Evolutionary conservation across 2,888 invertebrate genomes (phyloP).

Genomic region (Xanthia icteritia): DNA sequence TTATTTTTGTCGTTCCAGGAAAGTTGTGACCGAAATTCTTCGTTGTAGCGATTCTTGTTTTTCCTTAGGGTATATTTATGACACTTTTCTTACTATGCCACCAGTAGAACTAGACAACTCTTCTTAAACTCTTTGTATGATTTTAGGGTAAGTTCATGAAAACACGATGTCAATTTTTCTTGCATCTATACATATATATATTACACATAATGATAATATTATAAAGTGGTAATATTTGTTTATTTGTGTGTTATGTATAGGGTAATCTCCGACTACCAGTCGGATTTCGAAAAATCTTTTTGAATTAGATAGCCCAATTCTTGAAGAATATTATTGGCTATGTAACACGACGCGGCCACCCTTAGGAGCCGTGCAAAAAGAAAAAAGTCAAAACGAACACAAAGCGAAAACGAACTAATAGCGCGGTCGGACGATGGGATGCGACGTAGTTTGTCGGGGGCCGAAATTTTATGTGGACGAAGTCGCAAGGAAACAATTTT

Average conservation of each 20-base stretch:
- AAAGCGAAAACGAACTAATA: not conserved
- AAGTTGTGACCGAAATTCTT: slow-evolving; percentile 15
- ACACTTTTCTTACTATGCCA: not conserved
- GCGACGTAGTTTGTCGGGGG: too few species aligned
- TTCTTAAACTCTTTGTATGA: not conserved
- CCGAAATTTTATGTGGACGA: too few species aligned
- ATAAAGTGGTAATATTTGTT: too few species aligned
- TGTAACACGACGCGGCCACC: not conserved
- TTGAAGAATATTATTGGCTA: not conserved
- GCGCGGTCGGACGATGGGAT: too few species aligned
- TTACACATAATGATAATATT: too few species aligned
- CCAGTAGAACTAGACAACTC: not conserved
- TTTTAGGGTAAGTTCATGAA: too few species aligned
- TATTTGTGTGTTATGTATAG: too few species aligned
- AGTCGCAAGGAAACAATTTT: too few species aligned
- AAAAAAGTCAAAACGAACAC: too few species aligned
- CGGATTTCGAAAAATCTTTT: too few species aligned
- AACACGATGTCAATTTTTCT: not conserved
- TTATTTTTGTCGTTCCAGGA: slow-evolving; percentile 26
- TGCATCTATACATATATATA: not conserved
- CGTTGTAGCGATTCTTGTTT: not conserved
- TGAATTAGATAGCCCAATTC: too few species aligned
- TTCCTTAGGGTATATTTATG: not conserved
- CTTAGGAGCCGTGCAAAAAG: not conserved
- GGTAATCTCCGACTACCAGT: too few species aligned